Base-by-base conservation (phyloP, 2,797 vertebrate species). In the Enteromius afrohamiltoni region DNA sequence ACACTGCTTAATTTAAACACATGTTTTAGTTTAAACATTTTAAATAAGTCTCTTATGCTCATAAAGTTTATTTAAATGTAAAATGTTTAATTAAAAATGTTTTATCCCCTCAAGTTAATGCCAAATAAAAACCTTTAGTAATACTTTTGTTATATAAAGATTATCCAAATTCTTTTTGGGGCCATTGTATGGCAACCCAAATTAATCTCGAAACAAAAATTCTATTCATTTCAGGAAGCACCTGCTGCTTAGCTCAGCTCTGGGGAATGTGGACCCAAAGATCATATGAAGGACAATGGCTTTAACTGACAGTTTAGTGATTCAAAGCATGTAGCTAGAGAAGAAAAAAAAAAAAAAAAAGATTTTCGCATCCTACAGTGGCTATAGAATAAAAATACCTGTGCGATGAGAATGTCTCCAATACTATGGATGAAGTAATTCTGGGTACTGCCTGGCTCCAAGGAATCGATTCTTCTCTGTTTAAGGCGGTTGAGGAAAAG, bases 361-460 rank as follows among this genome's bases (percentile, higher is more conserved):
- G 26, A 13, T 58, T 55, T 40, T 6, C 31, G 64, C 9, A 14
- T 47, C 16, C 26, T 62, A 74, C 0, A 34, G 29, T 8, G 74
- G 3, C 47, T 23, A 73, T 19, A 13, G 70, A 17, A 42, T 17
- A 40, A 53, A 53, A 16, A 17, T 89, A 98, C 98, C 97, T 98
- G 97, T 69, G 93, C 87, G 3, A 95, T 88, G 83, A 99, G 92
- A 80, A 98, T 85, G 83, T 98, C 96, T 14, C 96, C 96, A 21
- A 99, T 93, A 73, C 93, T 93, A 77, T 89, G 94, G 89, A 99
- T 95, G 73, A 94, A 62, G 14, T 97, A 98, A 91, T 93, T 96
- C 8, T 87, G 91, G n/a, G 94, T 91, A 8, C 91, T 95, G 82
- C 94, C 96, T 34, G 95, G 94, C 82, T 96, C 95, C 86, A 94